Evolutionary conservation across 2,113 vertebrate genomes (phyloP).

Genomic region (Aplodontia rufa): DNA sequence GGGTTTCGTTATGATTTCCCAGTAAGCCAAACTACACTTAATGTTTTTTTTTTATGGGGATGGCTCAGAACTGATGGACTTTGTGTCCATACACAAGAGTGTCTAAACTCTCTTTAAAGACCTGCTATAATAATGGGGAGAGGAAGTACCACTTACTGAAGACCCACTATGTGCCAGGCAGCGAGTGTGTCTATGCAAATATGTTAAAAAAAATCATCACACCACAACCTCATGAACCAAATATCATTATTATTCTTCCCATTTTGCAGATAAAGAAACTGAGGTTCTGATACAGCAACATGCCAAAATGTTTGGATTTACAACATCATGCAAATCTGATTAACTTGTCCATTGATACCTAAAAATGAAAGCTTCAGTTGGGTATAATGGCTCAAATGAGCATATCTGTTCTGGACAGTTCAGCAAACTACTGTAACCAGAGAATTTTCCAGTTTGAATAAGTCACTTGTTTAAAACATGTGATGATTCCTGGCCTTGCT

Average conservation of each 20-base stretch:
- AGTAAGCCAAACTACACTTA: neutral
- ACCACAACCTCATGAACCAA: neutral
- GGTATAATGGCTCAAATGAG: neutral
- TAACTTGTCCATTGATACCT: neutral
- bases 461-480: constrained; percentile 21
- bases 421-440: neutral
- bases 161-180: neutral
- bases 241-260: neutral
- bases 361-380: neutral
- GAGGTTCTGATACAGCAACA: neutral
- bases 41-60: neutral
- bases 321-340: neutral
- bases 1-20: neutral
- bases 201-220: neutral
- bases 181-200: neutral
- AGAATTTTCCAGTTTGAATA: constrained; percentile 42
- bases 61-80: neutral
- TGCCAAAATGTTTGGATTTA: neutral
- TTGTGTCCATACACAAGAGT: neutral
- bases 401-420: constrained; percentile 19
- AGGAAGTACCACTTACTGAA: neutral
- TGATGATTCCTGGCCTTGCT: neutral
- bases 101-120: neutral
- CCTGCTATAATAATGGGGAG: neutral
- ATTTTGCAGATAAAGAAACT: constrained; percentile 35